phyloP scores from a whole-genome alignment of 2,888 invertebrate species.

The Cerceris rybyensis region DNA sequence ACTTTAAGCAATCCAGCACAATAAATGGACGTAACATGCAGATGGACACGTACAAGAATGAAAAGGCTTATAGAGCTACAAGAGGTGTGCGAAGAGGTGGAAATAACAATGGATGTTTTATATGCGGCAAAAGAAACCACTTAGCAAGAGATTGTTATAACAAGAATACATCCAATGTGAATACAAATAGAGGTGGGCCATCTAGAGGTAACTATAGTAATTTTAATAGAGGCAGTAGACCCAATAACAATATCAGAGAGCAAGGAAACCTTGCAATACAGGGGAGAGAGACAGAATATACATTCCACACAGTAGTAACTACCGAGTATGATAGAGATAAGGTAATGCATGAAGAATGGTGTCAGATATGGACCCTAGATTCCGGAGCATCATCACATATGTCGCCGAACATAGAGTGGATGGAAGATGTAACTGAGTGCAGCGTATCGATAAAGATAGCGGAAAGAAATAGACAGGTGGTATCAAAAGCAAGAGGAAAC shows the following conservation, averaged over 20 bases:
- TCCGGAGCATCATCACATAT: slow-evolving; percentile 20
- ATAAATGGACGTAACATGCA: background rate
- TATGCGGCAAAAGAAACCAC: slow-evolving; percentile 21
- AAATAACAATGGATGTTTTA: slow-evolving; percentile 4
- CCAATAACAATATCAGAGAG: background rate
- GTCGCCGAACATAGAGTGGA: slow-evolving; percentile 14
- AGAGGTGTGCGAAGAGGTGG: background rate
- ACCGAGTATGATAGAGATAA: background rate
- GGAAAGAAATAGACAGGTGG: background rate
- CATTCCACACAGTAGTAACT: background rate
- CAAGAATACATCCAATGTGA: background rate
- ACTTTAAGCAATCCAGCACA: background rate
- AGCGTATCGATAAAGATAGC: background rate
- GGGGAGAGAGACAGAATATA: slow-evolving; percentile 3
- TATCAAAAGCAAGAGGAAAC: slow-evolving; percentile 1
- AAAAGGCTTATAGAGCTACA: slow-evolving; percentile 1
- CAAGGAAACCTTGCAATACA: background rate
- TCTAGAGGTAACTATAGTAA: background rate
- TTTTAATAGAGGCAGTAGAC: background rate
- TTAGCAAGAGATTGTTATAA: slow-evolving; percentile 12
- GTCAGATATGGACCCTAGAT: slow-evolving; percentile 8
- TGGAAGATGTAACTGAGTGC: background rate
- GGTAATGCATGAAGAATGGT: background rate
- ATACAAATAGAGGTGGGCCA: background rate
- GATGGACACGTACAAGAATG: background rate